Evolutionary conservation across 2,888 invertebrate genomes (phyloP).

Genomic region (Yponomeuta sedellus): DNA sequence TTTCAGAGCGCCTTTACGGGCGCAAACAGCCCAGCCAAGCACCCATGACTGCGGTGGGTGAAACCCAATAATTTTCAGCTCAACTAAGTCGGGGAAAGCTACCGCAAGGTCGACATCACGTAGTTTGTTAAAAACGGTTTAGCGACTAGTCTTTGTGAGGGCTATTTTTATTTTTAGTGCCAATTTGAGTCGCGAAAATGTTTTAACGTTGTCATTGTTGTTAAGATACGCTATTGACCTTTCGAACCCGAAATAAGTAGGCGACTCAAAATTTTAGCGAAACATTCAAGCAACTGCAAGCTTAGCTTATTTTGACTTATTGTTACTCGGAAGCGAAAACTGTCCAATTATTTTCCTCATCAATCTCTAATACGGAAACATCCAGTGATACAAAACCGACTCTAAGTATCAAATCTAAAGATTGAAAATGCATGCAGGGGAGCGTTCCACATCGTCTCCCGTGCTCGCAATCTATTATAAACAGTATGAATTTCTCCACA

Average conservation of each 20-base stretch:
- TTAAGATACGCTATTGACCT: background rate
- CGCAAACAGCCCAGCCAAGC: slow-evolving; percentile 9
- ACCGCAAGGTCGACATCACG: slow-evolving; percentile 3
- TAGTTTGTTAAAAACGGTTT: background rate
- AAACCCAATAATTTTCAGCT: slow-evolving; percentile 18
- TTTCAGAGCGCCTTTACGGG: slow-evolving; percentile 11
- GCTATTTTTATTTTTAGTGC: background rate
- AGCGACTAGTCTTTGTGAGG: background rate
- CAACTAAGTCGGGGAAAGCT: slow-evolving; percentile 3
- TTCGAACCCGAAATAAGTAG: background rate
- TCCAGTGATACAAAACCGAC: background rate
- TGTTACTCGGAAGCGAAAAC: background rate
- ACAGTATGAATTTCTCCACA: slow-evolving; percentile 62
- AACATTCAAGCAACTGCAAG: too few relatives aligned
- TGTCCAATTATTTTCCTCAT: background rate
- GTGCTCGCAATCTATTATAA: slow-evolving; percentile 26
- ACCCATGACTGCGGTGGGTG: slow-evolving; percentile 17
- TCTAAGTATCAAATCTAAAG: background rate
- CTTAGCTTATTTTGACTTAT: background rate
- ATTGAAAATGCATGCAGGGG: background rate
- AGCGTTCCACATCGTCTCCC: slow-evolving; percentile 12
- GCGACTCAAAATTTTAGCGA: too few relatives aligned
- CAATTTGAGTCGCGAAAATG: background rate
- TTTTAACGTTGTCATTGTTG: background rate
- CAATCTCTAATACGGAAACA: background rate